A percentile compares a stretch with the other conserved stretches of the same genome.
phyloP scores from a whole-genome alignment of 2,888 invertebrate genomes.

The Maniola hyperantus region DNA sequence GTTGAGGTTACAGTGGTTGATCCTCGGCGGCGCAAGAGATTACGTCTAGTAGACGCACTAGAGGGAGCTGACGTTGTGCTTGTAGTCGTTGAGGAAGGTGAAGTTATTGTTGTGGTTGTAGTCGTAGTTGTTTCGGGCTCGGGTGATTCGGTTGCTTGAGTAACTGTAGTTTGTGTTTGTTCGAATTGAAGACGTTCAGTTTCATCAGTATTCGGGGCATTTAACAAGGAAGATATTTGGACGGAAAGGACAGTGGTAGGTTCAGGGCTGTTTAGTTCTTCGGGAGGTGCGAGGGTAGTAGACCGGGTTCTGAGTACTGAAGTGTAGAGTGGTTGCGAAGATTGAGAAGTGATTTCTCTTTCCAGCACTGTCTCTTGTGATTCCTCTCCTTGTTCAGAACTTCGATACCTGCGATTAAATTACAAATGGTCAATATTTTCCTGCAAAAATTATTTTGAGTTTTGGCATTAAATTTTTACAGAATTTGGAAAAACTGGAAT shows the following conservation, averaged over 20 bases:
- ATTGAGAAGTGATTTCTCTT: constrained; percentile 68
- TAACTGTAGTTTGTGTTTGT: constrained; percentile 42
- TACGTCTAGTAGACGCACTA: constrained; percentile 52
- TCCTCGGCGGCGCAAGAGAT: constrained; percentile 55
- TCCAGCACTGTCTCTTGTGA: constrained; percentile 65
- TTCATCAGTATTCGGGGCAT: constrained; percentile 59
- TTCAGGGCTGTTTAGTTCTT: constrained; percentile 54
- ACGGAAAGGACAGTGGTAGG: constrained; percentile 73
- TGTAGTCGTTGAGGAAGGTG: constrained; percentile 49
- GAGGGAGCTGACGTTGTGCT: constrained; percentile 50
- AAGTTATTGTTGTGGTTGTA: constrained; percentile 56
- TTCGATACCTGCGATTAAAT: constrained; percentile 57
- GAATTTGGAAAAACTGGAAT: no score
- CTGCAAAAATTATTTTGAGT: neutral
- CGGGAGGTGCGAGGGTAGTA: constrained; percentile 55
- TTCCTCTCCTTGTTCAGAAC: constrained; percentile 58
- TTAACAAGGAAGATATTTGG: constrained; percentile 73
- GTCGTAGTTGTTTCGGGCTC: constrained; percentile 51
- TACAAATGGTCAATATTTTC: neutral
- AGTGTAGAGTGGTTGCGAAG: constrained; percentile 68
- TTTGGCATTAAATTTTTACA: no score
- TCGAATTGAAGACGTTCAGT: constrained; percentile 51
- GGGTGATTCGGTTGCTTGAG: constrained; percentile 51
- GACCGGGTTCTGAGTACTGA: constrained; percentile 67
- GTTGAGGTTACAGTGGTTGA: constrained; percentile 52